Evolutionary conservation across 1,140 invertebrate genomes (phyloP), one percentile per base, ranked within the genome.

Genomic region (Cotesia chilonis): DNA sequence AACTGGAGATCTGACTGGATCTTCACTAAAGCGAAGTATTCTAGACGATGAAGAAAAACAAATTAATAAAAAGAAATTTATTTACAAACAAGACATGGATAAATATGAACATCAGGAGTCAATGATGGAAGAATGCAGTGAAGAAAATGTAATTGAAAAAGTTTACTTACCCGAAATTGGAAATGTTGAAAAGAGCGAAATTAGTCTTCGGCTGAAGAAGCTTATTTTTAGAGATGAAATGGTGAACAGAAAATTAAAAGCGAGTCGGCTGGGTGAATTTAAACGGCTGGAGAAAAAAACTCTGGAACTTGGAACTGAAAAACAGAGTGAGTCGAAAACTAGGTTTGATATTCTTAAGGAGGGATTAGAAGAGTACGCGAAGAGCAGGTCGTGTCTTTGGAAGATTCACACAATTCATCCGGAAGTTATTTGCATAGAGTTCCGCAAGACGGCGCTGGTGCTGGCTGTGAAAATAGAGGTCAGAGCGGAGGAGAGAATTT

Each of bases 381-480:
- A 64, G 4, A 38, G 10, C 10, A 3, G 51, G 2, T 28, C 37
- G 6, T 65, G 61, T 10, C 1, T 57, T 17, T 71, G 70, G 70
- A 55, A 57, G 37, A 64, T 64, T 9, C 1, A 9, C 2, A 55
- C 9, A 4, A 54, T 57, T 10, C 7, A 38, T 41, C 10, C 51
- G 20, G 51, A 57, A 0, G 51, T 12, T 55, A 38, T 71, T 55
- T 57, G 63, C 54, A 55, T 71, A 36, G 47, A 54, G 38, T 71
- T 54, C 17, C n/a, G 17, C 2, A 64, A 63, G 10, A 71, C 60
- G 6, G 28, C 10, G 35, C 17, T 71, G 28, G 1, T 35, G 3
- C n/a, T 71, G 2, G 61, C 51, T 17, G 10, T 12, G 64, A 65
- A 36, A n/a, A 65, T 41, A 28, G 61, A 37, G 3, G 38, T 61